A percentile compares a stretch with the other conserved stretches of the same genome.
Evolutionary conservation across 2,888 invertebrate genomes (phyloP).

Genomic region (Pocota personata): DNA sequence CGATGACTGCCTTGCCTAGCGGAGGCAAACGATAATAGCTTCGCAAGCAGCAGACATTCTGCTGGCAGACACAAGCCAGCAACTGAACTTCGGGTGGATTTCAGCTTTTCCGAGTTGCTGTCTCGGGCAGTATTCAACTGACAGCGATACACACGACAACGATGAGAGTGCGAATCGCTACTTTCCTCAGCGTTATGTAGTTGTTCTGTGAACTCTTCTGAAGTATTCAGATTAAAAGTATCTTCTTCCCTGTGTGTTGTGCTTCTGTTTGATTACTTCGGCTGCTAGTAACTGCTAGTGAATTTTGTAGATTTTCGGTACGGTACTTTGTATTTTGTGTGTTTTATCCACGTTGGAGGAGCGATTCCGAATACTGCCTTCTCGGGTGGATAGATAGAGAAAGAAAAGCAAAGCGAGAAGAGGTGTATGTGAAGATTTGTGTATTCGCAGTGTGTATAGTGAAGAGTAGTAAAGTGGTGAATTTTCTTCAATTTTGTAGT

Average conservation of each 20-base stretch:
- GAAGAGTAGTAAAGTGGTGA: constrained; percentile 49
- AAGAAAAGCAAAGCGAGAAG: constrained; percentile 24
- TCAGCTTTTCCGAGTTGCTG: constrained; percentile 69
- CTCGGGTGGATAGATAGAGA: constrained; percentile 15
- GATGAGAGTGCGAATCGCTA: constrained; percentile 73
- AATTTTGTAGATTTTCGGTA: constrained; percentile 71
- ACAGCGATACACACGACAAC: constrained; percentile 74
- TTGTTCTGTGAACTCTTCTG: constrained; percentile 49
- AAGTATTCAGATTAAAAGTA: constrained; percentile 48
- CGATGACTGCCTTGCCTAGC: constrained; percentile 41
- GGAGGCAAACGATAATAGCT: constrained; percentile 58
- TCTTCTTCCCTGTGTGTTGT: constrained; percentile 59
- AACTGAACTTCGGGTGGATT: constrained; percentile 71
- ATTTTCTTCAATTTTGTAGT: constrained; percentile 57
- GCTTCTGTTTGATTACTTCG: constrained; percentile 69
- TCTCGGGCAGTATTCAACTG: constrained; percentile 72
- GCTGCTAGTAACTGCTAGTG: constrained; percentile 67
- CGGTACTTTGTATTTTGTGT: constrained; percentile 67
- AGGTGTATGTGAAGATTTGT: constrained; percentile 45
- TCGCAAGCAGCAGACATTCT: constrained; percentile 62
- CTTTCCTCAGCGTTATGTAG: constrained; percentile 64
- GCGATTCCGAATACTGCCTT: constrained; percentile 39
- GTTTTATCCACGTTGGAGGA: constrained; percentile 54
- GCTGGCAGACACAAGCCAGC: constrained; percentile 63
- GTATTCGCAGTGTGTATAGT: constrained; percentile 32